phyloP scores from a whole-genome alignment of 2,113 vertebrate species.

The Leucoraja erinaceus region DNA sequence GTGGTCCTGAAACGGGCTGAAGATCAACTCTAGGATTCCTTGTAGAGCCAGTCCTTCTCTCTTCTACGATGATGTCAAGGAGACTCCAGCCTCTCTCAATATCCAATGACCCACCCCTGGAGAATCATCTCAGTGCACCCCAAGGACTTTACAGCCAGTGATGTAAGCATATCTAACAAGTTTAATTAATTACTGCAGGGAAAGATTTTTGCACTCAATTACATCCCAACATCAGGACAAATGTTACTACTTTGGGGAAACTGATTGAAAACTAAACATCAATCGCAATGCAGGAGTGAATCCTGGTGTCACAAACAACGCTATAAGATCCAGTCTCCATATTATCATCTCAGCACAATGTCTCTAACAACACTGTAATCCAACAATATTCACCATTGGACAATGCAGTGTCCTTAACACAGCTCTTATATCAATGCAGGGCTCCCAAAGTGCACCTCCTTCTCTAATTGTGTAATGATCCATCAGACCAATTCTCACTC shows the following conservation, averaged over 20 bases:
- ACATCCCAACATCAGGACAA: background rate
- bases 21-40: background rate
- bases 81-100: background rate
- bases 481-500: too few relatives aligned
- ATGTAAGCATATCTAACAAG: background rate
- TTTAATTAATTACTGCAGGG: background rate
- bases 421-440: background rate
- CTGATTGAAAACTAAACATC: background rate
- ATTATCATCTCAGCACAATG: background rate
- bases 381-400: background rate
- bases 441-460: too few relatives aligned
- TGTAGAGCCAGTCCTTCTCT: background rate
- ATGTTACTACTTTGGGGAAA: too few relatives aligned
- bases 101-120: background rate
- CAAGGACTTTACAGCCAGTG: background rate
- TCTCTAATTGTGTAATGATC: too few relatives aligned
- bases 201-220: background rate
- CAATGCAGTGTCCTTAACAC: background rate
- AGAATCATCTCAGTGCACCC: background rate
- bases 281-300: background rate
- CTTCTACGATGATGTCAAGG: too few relatives aligned
- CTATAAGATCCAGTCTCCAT: too few relatives aligned
- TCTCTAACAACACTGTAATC: background rate
- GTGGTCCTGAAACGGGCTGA: background rate
- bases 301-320: background rate